phyloP scores from a whole-genome alignment of 1,140 invertebrate species.

The Asbolus verrucosus region DNA sequence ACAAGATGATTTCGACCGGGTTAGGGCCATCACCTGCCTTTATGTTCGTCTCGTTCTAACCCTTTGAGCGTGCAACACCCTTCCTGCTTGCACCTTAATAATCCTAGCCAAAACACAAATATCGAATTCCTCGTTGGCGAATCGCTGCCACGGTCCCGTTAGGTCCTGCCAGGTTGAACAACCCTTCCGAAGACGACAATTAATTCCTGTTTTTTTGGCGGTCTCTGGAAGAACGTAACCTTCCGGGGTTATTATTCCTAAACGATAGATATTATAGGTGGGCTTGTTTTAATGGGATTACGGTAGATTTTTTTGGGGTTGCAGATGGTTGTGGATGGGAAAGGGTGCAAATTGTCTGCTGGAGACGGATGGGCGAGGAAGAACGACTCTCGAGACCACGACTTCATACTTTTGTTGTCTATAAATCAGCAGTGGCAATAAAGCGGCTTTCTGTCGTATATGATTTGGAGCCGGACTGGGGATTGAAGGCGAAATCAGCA shows the following conservation, averaged over 20 bases:
- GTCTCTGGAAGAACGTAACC: conserved; percentile 24
- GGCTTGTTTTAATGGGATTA: conserved; percentile 33
- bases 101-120: conserved; percentile 42
- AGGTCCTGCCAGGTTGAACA: conserved; percentile 49
- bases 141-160: conserved; percentile 46
- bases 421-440: conserved; percentile 34
- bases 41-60: conserved; percentile 15
- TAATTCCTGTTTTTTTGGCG: conserved; percentile 44
- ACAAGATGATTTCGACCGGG: conserved; percentile 34
- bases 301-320: conserved; percentile 1
- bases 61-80: neutral
- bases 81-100: conserved; percentile 33
- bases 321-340: conserved; percentile 1
- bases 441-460: conserved; percentile 25
- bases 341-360: too few relatives aligned
- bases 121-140: conserved; percentile 48
- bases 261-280: conserved; percentile 22
- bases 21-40: conserved; percentile 47
- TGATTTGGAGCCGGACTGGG: conserved; percentile 11
- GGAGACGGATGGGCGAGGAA: too few relatives aligned
- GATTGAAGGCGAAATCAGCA: conserved; percentile 18
- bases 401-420: conserved; percentile 29
- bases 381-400: neutral
- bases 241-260: conserved; percentile 48
- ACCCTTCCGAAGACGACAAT: conserved; percentile 45